A percentile compares a stretch with the other conserved stretches of the same genome.
These are phyloP conservation scores for Cephus cinctus DNA, from an alignment of 1,140 invertebrate genomes.

Conservation along the genomic window DNA sequence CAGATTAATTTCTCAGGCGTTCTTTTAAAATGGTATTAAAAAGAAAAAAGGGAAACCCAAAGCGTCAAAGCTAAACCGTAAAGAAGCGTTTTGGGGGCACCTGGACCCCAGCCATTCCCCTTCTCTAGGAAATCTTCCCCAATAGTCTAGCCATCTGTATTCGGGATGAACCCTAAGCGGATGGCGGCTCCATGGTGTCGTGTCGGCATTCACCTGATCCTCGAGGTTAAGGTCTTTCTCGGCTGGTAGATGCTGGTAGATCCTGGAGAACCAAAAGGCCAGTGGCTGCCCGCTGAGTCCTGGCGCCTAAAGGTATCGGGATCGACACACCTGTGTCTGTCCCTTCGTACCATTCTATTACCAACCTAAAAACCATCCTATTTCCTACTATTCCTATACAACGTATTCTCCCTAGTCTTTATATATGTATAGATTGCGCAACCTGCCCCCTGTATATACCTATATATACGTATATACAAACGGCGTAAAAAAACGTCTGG, in stretches of 20 bases:
- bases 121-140: no score
- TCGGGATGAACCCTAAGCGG: neutral
- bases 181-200: neutral
- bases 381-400: no score
- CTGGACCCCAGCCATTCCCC: no score
- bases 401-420: no score
- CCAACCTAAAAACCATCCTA: no score
- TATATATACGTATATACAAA: no score
- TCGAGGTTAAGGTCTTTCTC: constrained; percentile 1
- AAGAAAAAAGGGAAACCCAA: neutral
- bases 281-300: constrained; percentile 39
- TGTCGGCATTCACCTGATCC: constrained; percentile 4
- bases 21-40: no score
- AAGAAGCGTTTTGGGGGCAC: neutral
- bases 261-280: constrained; percentile 19
- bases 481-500: no score
- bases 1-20: no score
- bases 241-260: constrained; percentile 2
- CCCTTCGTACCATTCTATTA: no score
- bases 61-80: neutral
- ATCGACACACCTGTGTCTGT: constrained; percentile 41
- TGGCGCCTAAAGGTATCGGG: constrained; percentile 40
- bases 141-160: neutral
- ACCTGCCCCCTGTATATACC: no score
- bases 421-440: no score